These are phyloP conservation scores for Gymnocheta viridis DNA, from an alignment of 2,888 invertebrate species.

Conservation along the genomic window DNA sequence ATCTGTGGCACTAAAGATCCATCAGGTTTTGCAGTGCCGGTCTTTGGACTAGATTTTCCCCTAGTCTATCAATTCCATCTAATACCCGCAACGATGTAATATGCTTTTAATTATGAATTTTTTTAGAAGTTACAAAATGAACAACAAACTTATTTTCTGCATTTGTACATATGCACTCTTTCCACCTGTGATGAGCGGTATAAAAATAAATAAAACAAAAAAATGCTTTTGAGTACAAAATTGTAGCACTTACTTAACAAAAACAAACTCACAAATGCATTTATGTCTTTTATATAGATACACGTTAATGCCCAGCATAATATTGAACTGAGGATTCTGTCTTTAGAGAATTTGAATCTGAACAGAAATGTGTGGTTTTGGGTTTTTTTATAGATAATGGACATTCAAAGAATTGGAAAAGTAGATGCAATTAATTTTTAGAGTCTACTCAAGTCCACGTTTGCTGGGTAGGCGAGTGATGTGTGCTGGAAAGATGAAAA, in stretches of 20 bases:
- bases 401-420: no score
- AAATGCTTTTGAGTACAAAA: slow-evolving; percentile 60
- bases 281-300: not conserved
- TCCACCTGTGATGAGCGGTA: not conserved
- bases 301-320: not conserved
- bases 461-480: not conserved
- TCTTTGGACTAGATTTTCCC: no score
- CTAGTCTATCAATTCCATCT: no score
- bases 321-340: not conserved
- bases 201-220: slow-evolving; percentile 48
- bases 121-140: not conserved
- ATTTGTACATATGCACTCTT: not conserved
- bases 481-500: slow-evolving; percentile 5
- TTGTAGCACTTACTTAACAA: slow-evolving; percentile 57
- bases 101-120: no score
- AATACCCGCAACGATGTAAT: no score
- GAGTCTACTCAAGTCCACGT: not conserved
- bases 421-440: no score
- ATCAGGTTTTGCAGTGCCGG: no score
- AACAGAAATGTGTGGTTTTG: no score
- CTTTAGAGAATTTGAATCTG: not conserved
- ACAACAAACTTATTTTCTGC: not conserved
- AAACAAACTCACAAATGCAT: not conserved
- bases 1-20: no score
- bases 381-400: no score